These are phyloP conservation scores for Cyrtodaria siliqua DNA, from an alignment of 2,888 invertebrate genomes.

Conservation along the genomic window DNA sequence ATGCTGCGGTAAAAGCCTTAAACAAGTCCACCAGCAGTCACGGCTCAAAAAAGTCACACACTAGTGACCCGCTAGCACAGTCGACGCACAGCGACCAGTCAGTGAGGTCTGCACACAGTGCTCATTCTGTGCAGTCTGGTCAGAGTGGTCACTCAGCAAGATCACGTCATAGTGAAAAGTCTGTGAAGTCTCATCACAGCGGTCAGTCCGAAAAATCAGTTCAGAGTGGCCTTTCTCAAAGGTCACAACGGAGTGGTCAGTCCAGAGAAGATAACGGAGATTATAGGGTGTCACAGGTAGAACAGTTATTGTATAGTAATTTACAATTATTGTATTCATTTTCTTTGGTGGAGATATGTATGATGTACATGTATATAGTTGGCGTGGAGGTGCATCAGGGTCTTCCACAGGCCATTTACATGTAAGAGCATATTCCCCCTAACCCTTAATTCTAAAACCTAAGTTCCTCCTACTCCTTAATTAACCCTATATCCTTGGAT, in stretches of 20 bases:
- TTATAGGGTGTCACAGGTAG: constrained; percentile 12
- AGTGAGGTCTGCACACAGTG: constrained; percentile 33
- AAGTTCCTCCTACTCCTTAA: no score
- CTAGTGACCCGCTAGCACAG: constrained; percentile 23
- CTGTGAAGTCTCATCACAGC: constrained; percentile 30
- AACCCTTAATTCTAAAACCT: no score
- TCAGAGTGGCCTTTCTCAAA: constrained; percentile 17
- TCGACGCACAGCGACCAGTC: constrained; percentile 38
- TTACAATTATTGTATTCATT: no score
- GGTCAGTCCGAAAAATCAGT: constrained; percentile 12
- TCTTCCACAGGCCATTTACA: no score
- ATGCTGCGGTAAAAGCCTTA: constrained; percentile 77
- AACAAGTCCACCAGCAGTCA: constrained; percentile 68
- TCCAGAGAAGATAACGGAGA: constrained; percentile 23
- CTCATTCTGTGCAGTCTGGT: constrained; percentile 12
- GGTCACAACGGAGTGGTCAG: not conserved
- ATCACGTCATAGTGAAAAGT: constrained; percentile 19
- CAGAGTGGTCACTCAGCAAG: constrained; percentile 25
- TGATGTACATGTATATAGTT: no score
- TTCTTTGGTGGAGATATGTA: no score
- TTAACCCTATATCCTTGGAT: no score
- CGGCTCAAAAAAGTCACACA: constrained; percentile 43
- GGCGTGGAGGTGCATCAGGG: no score
- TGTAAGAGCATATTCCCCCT: no score
- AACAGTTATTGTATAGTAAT: no score